phyloP scores from a whole-genome alignment of 2,113 vertebrate genomes.

The Scalopus aquaticus region DNA sequence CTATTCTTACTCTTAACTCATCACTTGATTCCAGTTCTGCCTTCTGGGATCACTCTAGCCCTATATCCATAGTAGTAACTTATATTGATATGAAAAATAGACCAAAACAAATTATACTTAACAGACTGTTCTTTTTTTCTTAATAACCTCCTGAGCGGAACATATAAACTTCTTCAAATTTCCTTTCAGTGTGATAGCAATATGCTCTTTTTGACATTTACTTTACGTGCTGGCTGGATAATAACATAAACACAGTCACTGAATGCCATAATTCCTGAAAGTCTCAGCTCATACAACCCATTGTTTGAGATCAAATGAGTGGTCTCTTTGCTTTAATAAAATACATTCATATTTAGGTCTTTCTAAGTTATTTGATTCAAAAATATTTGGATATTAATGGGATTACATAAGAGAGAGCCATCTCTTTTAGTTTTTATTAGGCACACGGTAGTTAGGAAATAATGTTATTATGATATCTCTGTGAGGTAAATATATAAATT shows the following conservation, averaged over 20 bases:
- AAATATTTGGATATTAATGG: conserved; percentile 16
- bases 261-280: neutral
- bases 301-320: neutral
- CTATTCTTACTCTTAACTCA: neutral
- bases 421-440: conserved; percentile 28
- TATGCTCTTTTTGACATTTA: neutral
- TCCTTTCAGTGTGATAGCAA: neutral
- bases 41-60: conserved; percentile 85
- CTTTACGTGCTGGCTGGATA: neutral
- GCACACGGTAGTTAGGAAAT: neutral
- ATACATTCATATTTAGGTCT: neutral
- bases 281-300: neutral
- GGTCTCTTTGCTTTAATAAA: conserved; percentile 5
- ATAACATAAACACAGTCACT: neutral
- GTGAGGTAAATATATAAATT: neutral
- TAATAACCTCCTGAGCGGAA: neutral
- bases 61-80: conserved; percentile 91
- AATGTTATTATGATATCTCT: neutral
- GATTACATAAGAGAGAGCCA: neutral
- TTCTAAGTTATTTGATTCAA: conserved; percentile 29
- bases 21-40: conserved; percentile 6
- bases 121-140: neutral
- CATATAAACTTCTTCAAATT: neutral
- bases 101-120: neutral
- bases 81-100: conserved; percentile 89